Base-by-base conservation (phyloP, 2,113 vertebrate genomes). In the Polypterus bichir region DNA sequence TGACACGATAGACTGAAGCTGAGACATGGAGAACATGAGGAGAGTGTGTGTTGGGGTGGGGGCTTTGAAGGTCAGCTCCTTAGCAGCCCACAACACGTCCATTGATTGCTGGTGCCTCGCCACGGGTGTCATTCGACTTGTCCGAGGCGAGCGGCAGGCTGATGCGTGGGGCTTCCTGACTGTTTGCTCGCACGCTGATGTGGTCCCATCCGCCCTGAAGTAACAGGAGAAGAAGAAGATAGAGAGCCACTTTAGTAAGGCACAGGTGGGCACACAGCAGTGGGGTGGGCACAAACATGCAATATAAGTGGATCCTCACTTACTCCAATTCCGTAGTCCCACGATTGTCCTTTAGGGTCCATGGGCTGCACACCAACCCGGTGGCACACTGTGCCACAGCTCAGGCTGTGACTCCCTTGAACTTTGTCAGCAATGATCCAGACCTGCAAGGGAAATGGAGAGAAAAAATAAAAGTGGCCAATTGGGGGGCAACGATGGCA, bases 381-480 rank as follows among this genome's bases (percentile, higher is more conserved):
- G 51, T 84, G 93, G 59, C 96, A 99, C 57, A 97, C 92, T 0
- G 94, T 98, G 3, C 96, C 95, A 45, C 88, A 90, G 80, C 96
- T 99, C 80, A 97, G 74, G 63, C 94, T 83, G 54, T 88, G 96
- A 65, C 90, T 98, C 57, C 96, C 96, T 73, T 98, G 94, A 8
- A 99, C 94, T 67, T 94, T 97, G 77, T 94, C 87, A 47, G 94
- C 96, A n/a, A 97, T 92, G 71, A 98, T 91, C 96, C 96, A 99
- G 70, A 98, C 88, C 96, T 98, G 63, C 5, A 73, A 74, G 3
- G 60, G 47, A 49, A 60, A 3, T 64, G 27, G 27, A 27, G 27
- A 27, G 27, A 27, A 27, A 27, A 27, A 27, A 27, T 27, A 27
- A 27, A 27, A 27, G 27, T 27, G 27, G 27, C 27, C 27, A 27